phyloP scores from a whole-genome alignment of 2,797 vertebrate genomes.

The Aldrovandia affinis region DNA sequence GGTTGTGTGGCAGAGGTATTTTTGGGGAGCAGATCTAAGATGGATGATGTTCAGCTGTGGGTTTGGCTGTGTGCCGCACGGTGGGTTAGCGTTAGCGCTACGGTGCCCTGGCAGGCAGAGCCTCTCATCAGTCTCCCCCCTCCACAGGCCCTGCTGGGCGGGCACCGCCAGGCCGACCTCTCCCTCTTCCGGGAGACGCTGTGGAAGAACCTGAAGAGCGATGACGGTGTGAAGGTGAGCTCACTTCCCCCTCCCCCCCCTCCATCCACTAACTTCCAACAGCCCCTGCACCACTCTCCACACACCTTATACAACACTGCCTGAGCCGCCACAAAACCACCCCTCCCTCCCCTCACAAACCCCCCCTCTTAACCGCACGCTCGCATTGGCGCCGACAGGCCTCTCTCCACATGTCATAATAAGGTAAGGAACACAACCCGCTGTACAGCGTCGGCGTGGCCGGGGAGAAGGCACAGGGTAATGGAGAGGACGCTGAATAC shows the following conservation, averaged over 20 bases:
- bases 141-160: constrained; percentile 63
- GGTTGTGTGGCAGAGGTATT: constrained; percentile 43
- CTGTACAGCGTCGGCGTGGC: not conserved
- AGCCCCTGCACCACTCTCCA: no score
- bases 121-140: constrained; percentile 20
- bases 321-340: no score
- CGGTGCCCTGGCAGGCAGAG: no score
- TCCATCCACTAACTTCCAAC: no score
- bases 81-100: no score
- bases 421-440: not conserved
- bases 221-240: constrained; percentile 62
- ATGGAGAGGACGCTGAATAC: not conserved
- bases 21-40: constrained; percentile 53
- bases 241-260: not conserved
- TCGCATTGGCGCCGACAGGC: not conserved
- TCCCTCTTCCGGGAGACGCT: constrained; percentile 60
- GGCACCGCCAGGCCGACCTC: constrained; percentile 56
- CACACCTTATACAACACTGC: no score
- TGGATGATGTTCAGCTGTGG: constrained; percentile 54
- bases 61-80: constrained; percentile 54
- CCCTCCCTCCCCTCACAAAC: no score
- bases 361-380: no score
- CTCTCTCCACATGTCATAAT: not conserved
- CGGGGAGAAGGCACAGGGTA: not conserved
- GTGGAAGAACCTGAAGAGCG: constrained; percentile 59